phyloP scores from a whole-genome alignment of 2,888 invertebrate genomes.

The Anorthoa munda region DNA sequence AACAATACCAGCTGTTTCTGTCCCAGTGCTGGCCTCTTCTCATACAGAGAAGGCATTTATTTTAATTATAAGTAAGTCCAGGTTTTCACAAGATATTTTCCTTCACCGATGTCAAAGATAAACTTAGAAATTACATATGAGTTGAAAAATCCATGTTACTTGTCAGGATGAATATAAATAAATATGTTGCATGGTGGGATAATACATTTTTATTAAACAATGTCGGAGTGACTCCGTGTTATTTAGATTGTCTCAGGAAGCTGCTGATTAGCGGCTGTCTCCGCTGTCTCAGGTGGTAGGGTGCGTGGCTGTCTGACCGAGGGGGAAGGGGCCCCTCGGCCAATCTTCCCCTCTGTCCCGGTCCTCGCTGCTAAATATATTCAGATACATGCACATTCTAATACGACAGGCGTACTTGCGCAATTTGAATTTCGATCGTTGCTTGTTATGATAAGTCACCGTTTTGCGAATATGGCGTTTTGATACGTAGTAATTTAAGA shows the following conservation, averaged over 20 bases:
- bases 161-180: conserved; percentile 17
- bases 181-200: not conserved
- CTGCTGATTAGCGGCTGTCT: conserved; percentile 33
- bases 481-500: too few species aligned
- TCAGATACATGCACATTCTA: conserved; percentile 82
- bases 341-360: conserved; percentile 64
- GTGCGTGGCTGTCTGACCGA: conserved; percentile 17
- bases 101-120: too few species aligned
- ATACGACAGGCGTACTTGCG: conserved; percentile 67
- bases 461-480: too few species aligned
- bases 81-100: too few species aligned
- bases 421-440: conserved; percentile 68
- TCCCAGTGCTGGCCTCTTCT: too few species aligned
- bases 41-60: too few species aligned
- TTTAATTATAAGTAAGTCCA: too few species aligned
- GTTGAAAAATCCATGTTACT: too few species aligned
- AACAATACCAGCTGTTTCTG: too few species aligned
- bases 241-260: conserved; percentile 42
- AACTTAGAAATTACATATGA: too few species aligned
- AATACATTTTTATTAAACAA: conserved; percentile 44
- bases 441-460: conserved; percentile 53
- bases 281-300: conserved; percentile 5
- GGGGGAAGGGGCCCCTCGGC: conserved; percentile 14
- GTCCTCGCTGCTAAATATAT: conserved; percentile 70
- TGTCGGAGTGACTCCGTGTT: conserved; percentile 15